Evolutionary conservation across 2,888 invertebrate genomes (phyloP).

Genomic region (Leptopterna dolabrata): DNA sequence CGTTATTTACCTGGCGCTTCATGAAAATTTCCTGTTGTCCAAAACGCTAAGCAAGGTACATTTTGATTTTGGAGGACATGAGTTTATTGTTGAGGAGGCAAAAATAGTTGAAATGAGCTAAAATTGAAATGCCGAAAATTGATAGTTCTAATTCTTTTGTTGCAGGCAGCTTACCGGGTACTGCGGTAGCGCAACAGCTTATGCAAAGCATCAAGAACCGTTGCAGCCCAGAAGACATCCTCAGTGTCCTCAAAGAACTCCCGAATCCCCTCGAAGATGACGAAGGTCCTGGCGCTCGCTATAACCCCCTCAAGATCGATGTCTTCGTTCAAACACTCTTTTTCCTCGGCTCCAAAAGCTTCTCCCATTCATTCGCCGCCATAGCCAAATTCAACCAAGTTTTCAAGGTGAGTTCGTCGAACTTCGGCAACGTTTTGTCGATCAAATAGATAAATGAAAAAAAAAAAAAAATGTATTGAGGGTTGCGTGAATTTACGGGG

Average conservation of each 20-base stretch:
- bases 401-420: conserved; percentile 79
- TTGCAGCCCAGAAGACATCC: conserved; percentile 89
- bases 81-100: no score
- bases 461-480: no score
- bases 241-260: conserved; percentile 86
- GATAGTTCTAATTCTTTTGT: not conserved
- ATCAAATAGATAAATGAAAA: no score
- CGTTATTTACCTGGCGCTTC: no score
- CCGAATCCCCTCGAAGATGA: conserved; percentile 78
- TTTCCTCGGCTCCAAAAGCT: conserved; percentile 94
- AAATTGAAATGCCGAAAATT: not conserved
- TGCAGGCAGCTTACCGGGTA: conserved; percentile 75
- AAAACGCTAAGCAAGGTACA: no score
- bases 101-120: no score
- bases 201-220: conserved; percentile 89
- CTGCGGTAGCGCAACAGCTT: conserved; percentile 85
- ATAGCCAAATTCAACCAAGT: conserved; percentile 95
- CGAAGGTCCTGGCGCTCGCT: conserved; percentile 75
- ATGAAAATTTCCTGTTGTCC: no score
- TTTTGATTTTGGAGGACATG: no score
- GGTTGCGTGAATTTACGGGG: no score
- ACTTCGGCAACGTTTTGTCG: no score
- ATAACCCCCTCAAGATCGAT: conserved; percentile 94
- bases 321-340: conserved; percentile 96
- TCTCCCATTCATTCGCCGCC: conserved; percentile 98